These are phyloP conservation scores for Pycnomerus fuliginosus DNA, from an alignment of 2,888 invertebrate genomes.

Conservation along the genomic window DNA sequence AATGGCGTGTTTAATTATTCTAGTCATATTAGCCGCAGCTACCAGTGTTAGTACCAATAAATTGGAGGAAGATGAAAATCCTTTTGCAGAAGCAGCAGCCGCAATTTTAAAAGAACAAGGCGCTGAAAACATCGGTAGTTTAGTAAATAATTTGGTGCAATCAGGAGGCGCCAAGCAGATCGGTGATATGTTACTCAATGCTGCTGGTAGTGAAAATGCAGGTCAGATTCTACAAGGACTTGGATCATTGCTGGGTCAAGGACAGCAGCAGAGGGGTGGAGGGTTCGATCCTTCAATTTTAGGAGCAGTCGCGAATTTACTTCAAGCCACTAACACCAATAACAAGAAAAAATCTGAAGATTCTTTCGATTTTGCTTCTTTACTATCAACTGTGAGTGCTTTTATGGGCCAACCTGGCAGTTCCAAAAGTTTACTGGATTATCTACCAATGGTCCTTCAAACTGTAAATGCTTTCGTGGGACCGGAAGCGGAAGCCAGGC, in stretches of 20 bases:
- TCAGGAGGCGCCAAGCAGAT: conserved; percentile 63
- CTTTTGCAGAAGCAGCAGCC: conserved; percentile 68
- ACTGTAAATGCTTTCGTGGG: conserved; percentile 63
- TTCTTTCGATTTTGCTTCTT: conserved; percentile 20
- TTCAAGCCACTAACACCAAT: conserved; percentile 21
- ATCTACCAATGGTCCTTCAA: conserved; percentile 69
- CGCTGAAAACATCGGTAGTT: conserved; percentile 59
- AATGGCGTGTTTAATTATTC: not conserved
- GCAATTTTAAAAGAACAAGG: conserved; percentile 60
- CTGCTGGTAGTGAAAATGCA: conserved; percentile 28
- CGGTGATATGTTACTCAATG: conserved; percentile 30
- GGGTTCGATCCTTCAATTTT: conserved; percentile 60
- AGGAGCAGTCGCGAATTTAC: conserved; percentile 60
- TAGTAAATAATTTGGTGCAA: conserved; percentile 69
- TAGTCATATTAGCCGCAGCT: not conserved
- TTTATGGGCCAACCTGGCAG: conserved; percentile 26
- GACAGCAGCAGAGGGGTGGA: too few species aligned
- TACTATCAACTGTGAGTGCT: conserved; percentile 28
- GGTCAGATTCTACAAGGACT: conserved; percentile 33
- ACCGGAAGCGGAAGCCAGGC: conserved; percentile 61
- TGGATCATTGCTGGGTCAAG: conserved; percentile 20
- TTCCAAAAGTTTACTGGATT: conserved; percentile 47
- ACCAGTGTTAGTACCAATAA: conserved; percentile 42
- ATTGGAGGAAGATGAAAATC: conserved; percentile 59
- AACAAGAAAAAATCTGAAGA: conserved; percentile 11